A percentile compares a stretch with the other conserved stretches of the same genome.
Evolutionary conservation across 2,797 vertebrate genomes (phyloP).

Genomic region (Periophthalmus magnuspinnatus): DNA sequence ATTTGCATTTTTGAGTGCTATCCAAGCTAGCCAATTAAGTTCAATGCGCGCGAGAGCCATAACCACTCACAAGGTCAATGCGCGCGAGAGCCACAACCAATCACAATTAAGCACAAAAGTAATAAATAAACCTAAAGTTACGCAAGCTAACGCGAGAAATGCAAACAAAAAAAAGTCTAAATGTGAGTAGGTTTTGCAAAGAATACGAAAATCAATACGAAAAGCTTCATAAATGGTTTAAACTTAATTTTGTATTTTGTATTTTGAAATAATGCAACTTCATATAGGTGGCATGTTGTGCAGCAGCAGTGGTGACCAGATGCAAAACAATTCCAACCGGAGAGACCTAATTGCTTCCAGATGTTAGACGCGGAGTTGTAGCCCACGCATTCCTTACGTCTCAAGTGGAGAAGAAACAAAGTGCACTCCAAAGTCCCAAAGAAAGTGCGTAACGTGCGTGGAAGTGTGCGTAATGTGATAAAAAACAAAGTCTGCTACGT

Average conservation of each 20-base stretch:
- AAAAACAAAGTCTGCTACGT: not conserved
- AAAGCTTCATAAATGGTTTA: not conserved
- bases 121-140: too few relatives aligned
- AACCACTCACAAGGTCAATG: too few relatives aligned
- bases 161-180: not conserved
- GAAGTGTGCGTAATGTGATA: not conserved
- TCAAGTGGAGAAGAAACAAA: conserved; percentile 23
- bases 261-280: not conserved
- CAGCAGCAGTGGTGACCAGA: conserved; percentile 63
- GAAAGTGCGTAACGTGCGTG: conserved; percentile 13
- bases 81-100: not conserved
- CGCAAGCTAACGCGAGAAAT: too few relatives aligned
- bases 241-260: not conserved
- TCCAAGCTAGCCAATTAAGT: not conserved
- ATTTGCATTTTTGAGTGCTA: not conserved
- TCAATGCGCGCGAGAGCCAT: not conserved
- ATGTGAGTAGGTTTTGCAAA: not conserved
- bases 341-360: conserved; percentile 86
- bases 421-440: conserved; percentile 30
- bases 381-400: conserved; percentile 72
- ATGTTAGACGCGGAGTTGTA: conserved; percentile 76
- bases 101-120: too few relatives aligned
- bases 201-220: not conserved
- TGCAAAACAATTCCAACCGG: conserved; percentile 82
- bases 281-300: not conserved